Base-by-base conservation (phyloP, 2,888 invertebrate genomes). In the Scelioninae gen. 1 region DNA sequence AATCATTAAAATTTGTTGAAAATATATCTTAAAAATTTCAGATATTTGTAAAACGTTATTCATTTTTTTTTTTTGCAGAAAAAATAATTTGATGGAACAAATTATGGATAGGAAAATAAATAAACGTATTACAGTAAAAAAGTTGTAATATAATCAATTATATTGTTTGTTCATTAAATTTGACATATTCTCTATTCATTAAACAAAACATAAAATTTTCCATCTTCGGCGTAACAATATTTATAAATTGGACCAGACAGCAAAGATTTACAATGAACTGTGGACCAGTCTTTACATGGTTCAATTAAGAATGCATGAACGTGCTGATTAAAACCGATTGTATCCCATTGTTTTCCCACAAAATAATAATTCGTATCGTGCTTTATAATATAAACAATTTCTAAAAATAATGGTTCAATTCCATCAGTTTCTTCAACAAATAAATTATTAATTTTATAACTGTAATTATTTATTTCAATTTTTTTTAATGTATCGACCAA, bases 291-390 rank as follows among this genome's bases (percentile, higher is more conserved):
- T 34, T 34, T 34, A 34, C 9, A 34, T 34, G 34, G 34, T 9
- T 9, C 5, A 34, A 34, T 9, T 34, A 47, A 58, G 31, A 15
- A 71, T 4, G 60, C 51, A 31, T 74, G 31, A 16, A 63, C 40
- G 23, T 63, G 74, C 0, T 43, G 0, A 53, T 74, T 74, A n/a
- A 63, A 74, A 13, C 63, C 72, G 7, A 62, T 74, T 11, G 63
- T 74, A 6, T 62, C 34, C 55, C 55, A 62, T 10, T 55, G 15
- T 62, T 63, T 74, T 6, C 55, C 56, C 0, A 68, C 53, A 32
- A 56, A 45, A 13, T 56, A 56, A 68, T 15, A 16, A 29, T 10
- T 11, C 11, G 55, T 51, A 4, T 45, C 32, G 11, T 31, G 4
- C 10, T 40, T 10, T 29, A 68, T 16, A 40, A 56, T 56, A 13